These are phyloP conservation scores for Passer montanus DNA, from an alignment of 2,113 vertebrate species.

Conservation along the genomic window DNA sequence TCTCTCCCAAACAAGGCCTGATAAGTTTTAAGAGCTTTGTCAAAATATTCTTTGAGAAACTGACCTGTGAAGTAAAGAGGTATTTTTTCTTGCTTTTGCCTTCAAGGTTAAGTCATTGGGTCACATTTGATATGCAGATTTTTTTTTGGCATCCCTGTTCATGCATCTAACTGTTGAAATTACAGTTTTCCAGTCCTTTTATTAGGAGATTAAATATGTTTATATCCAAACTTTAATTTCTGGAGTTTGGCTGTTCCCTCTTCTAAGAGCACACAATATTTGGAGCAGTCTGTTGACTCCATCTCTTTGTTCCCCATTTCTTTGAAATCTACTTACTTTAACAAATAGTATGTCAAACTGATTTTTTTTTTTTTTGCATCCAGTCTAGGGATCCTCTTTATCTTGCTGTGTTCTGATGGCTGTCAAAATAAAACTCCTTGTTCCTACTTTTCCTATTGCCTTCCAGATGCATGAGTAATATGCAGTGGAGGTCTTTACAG, in stretches of 20 bases:
- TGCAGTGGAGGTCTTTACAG: background rate
- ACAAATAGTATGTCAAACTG: background rate
- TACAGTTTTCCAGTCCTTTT: background rate
- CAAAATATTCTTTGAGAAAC: background rate
- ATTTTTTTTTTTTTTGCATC: background rate
- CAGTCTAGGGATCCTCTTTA: background rate
- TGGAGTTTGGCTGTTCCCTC: background rate
- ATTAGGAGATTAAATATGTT: background rate
- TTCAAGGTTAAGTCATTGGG: background rate
- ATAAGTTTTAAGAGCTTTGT: background rate
- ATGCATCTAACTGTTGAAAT: background rate
- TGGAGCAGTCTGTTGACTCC: background rate
- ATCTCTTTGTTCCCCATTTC: background rate
- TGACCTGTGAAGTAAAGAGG: background rate
- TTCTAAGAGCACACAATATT: background rate
- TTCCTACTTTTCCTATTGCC: background rate
- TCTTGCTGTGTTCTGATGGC: background rate
- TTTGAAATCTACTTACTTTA: background rate
- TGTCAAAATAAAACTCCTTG: background rate
- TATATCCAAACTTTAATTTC: background rate
- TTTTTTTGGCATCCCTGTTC: background rate
- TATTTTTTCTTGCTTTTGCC: background rate
- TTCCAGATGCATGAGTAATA: background rate
- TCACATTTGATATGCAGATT: background rate
- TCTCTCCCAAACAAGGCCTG: background rate